phyloP scores from a whole-genome alignment of 2,113 vertebrate genomes.

The Poicephalus gulielmi region DNA sequence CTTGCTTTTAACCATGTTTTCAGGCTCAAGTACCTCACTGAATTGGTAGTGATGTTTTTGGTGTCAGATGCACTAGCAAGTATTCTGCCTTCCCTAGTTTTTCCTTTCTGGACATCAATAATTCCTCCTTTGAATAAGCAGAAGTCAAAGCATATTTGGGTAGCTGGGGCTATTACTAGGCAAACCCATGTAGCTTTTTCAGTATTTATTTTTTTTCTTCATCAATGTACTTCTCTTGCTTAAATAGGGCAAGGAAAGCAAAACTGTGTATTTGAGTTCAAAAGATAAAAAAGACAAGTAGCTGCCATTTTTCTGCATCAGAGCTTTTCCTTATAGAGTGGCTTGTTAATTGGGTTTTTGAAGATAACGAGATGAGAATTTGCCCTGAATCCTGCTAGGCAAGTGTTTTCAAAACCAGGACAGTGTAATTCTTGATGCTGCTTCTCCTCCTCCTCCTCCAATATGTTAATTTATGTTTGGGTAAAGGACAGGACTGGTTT shows the following conservation, averaged over 20 bases:
- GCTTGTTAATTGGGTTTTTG: not conserved
- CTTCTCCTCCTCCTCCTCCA: not conserved
- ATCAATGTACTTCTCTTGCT: not conserved
- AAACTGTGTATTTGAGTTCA: not conserved
- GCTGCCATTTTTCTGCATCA: not conserved
- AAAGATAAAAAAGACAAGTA: not conserved
- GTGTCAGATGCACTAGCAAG: not conserved
- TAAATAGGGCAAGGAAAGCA: not conserved
- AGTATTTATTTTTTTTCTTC: not conserved
- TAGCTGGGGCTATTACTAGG: not conserved
- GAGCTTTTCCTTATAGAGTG: not conserved
- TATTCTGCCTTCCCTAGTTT: not conserved
- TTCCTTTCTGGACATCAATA: not conserved
- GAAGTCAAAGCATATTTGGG: not conserved
- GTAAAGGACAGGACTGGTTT: not conserved
- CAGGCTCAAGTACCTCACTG: not conserved
- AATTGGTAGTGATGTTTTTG: not conserved
- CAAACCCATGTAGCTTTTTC: not conserved
- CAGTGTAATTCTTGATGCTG: not conserved
- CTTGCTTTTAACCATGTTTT: not conserved
- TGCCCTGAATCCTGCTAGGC: not conserved
- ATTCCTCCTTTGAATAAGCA: not conserved
- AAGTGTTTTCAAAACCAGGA: not conserved
- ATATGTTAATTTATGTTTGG: not conserved
- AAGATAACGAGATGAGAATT: not conserved